A percentile compares a stretch with the other conserved stretches of the same genome.
These are phyloP conservation scores for Bellardia bayeri DNA, from an alignment of 2,888 invertebrate genomes.

Conservation along the genomic window DNA sequence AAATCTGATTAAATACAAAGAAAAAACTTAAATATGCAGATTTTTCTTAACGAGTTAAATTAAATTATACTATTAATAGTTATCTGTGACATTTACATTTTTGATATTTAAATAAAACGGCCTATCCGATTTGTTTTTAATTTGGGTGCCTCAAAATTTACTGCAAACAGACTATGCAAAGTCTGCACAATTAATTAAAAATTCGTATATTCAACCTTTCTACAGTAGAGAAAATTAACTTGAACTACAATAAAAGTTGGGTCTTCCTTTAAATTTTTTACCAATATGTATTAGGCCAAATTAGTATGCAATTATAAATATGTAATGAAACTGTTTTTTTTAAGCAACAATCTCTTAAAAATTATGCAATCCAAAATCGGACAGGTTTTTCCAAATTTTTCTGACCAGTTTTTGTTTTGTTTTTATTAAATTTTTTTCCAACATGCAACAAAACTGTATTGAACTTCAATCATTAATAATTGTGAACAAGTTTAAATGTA, in stretches of 20 bases:
- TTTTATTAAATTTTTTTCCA: not conserved
- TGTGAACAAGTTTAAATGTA: conserved; percentile 62
- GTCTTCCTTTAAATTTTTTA: not conserved
- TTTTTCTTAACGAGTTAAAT: no score
- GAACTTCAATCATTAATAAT: conserved; percentile 55
- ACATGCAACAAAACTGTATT: conserved; percentile 45
- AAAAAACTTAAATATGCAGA: no score
- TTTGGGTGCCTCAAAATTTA: no score
- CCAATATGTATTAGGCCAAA: not conserved
- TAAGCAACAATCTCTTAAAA: conserved; percentile 10
- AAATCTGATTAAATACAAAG: no score
- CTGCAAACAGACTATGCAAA: no score
- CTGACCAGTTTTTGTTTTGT: conserved; percentile 8
- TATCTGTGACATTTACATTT: no score
- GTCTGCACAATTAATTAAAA: not conserved
- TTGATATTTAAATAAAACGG: no score
- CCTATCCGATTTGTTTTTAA: no score
- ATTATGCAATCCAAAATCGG: conserved; percentile 29
- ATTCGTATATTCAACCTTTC: not conserved
- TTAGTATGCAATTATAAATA: conserved; percentile 15
- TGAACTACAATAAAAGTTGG: not conserved
- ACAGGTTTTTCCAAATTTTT: conserved; percentile 45
- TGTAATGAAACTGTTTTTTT: not conserved
- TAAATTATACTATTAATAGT: no score
- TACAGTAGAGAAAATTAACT: no score